phyloP scores from a whole-genome alignment of 2,797 vertebrate species.

The Argyrosomus regius region DNA sequence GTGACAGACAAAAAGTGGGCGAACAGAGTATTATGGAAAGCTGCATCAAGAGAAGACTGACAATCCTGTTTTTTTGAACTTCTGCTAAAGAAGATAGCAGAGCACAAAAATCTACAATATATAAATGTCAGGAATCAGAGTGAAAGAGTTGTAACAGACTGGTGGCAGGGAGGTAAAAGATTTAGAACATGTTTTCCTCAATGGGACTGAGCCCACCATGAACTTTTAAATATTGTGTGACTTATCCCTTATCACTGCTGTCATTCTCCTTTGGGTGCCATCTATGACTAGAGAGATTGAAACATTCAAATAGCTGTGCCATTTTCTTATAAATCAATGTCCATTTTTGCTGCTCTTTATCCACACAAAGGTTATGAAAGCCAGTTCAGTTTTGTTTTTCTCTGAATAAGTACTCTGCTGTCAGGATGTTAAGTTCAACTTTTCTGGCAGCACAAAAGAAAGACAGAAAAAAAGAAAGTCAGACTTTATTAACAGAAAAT shows the following conservation, averaged over 20 bases:
- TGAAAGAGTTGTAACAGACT: neutral
- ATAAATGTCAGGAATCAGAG: neutral
- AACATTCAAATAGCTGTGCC: constrained; percentile 12
- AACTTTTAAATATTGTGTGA: constrained; percentile 15
- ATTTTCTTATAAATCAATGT: constrained; percentile 35
- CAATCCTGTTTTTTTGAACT: constrained; percentile 1
- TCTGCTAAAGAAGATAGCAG: neutral
- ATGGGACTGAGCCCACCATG: neutral
- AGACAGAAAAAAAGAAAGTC: neutral
- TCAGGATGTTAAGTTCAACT: neutral
- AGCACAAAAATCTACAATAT: neutral
- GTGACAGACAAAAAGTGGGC: neutral
- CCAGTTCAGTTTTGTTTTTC: neutral
- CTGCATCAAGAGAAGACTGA: neutral
- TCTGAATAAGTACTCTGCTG: neutral
- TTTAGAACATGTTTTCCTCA: neutral
- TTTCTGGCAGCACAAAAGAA: neutral
- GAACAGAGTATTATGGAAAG: constrained; percentile 1
- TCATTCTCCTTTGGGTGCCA: neutral
- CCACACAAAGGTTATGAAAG: constrained; percentile 14
- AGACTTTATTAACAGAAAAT: neutral
- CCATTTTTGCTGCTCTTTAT: constrained; percentile 24
- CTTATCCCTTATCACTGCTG: neutral
- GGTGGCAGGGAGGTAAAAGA: neutral
- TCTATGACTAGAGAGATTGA: neutral